phyloP scores from a whole-genome alignment of 92 coral and sea anemone species.

The Meandrina meandrites region DNA sequence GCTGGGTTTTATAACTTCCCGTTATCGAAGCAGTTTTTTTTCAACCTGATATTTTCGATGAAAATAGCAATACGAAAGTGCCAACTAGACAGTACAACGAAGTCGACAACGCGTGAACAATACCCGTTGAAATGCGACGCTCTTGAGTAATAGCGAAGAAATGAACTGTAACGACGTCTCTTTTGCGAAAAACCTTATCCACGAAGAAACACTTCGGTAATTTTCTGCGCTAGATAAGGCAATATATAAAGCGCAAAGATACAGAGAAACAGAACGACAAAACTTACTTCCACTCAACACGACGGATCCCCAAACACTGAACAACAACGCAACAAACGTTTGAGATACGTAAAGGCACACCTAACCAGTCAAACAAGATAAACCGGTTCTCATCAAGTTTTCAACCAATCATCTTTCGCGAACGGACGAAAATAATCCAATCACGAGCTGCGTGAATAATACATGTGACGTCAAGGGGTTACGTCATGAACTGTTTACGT shows the following conservation, averaged over 20 bases:
- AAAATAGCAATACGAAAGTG: neutral
- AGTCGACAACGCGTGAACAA: neutral
- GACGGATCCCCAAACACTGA: slow-evolving; percentile 56
- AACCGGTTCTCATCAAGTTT: slow-evolving; percentile 65
- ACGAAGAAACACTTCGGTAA: neutral
- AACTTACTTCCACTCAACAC: neutral
- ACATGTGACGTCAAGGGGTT: slow-evolving; percentile 19
- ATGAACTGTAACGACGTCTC: neutral
- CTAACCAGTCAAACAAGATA: slow-evolving; percentile 47
- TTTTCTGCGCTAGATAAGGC: neutral
- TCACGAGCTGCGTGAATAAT: slow-evolving; percentile 14
- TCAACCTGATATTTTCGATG: neutral
- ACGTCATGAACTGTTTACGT: slow-evolving; percentile 37
- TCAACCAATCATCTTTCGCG: slow-evolving; percentile 68
- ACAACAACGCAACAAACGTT: slow-evolving; percentile 67
- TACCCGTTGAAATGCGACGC: slow-evolving; percentile 8
- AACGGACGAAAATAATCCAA: neutral
- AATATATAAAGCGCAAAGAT: neutral
- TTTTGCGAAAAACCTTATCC: neutral
- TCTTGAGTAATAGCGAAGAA: neutral
- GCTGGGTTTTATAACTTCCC: neutral
- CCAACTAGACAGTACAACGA: neutral
- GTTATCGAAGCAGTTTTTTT: neutral
- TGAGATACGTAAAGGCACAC: slow-evolving; percentile 32
- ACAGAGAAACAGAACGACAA: neutral